These are phyloP conservation scores for Drosophila tripunctata DNA, from an alignment of 2,888 invertebrate species.

Conservation along the genomic window DNA sequence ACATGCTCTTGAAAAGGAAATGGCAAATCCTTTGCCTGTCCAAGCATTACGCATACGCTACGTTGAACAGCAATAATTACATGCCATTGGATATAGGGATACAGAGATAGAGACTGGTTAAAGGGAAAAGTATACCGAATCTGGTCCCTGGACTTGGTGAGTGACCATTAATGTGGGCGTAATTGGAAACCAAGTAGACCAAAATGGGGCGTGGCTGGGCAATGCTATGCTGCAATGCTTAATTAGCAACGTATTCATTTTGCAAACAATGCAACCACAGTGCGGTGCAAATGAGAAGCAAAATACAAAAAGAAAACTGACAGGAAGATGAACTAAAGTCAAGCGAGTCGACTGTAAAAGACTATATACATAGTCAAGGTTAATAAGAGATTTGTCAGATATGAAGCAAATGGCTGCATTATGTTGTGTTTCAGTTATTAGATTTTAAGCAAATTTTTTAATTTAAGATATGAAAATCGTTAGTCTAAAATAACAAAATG, in stretches of 20 bases:
- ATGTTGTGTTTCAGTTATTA: too few species aligned
- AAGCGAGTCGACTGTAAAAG: neutral
- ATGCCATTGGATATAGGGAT: conserved; percentile 72
- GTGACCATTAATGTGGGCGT: conserved; percentile 80
- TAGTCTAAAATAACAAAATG: too few species aligned
- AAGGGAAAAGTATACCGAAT: neutral
- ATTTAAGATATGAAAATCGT: too few species aligned
- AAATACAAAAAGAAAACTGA: neutral
- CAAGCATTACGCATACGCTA: conserved; percentile 80
- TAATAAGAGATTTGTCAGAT: too few species aligned
- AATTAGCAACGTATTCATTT: conserved; percentile 79
- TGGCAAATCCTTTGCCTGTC: conserved; percentile 62
- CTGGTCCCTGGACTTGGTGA: conserved; percentile 22
- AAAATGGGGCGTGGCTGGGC: conserved; percentile 18
- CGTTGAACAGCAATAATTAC: conserved; percentile 80
- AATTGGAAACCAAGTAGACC: conserved; percentile 68
- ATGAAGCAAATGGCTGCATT: too few species aligned
- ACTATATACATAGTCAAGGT: too few species aligned
- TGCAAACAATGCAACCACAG: conserved; percentile 75
- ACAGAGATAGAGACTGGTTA: neutral
- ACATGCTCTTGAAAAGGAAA: conserved; percentile 21
- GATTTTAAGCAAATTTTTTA: too few species aligned
- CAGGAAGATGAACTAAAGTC: neutral
- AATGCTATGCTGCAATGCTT: conserved; percentile 55
- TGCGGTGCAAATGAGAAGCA: conserved; percentile 38